A percentile compares a stretch with the other conserved stretches of the same genome.
phyloP scores from a whole-genome alignment of 1,140 invertebrate species.

The Ceratosolen fusciceps region DNA sequence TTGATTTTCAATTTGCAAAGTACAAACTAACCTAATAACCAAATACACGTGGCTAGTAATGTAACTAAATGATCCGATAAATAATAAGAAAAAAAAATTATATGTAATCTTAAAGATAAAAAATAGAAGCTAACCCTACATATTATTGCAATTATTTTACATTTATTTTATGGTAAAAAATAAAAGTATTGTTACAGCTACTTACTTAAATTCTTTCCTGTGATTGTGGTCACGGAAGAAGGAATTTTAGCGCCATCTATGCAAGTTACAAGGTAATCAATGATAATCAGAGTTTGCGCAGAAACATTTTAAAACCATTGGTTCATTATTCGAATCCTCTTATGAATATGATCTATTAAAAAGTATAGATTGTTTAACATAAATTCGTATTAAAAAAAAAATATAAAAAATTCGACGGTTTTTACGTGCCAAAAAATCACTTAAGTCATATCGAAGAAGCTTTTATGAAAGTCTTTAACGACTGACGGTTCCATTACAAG shows the following conservation, averaged over 20 bases:
- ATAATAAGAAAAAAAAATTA: conserved; percentile 1
- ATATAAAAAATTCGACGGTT: no score
- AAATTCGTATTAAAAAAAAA: no score
- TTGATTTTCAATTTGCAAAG: neutral
- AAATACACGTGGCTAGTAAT: neutral
- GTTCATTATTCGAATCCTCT: neutral
- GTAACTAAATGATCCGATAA: neutral
- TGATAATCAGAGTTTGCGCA: neutral
- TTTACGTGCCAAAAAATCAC: no score
- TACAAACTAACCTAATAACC: conserved; percentile 16
- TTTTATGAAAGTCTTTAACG: no score
- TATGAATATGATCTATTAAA: no score
- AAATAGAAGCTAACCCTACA: neutral
- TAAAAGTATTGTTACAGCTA: conserved; percentile 19
- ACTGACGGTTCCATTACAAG: no score
- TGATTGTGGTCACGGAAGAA: conserved; percentile 53
- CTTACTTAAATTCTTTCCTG: conserved; percentile 56
- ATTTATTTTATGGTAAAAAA: conserved; percentile 2
- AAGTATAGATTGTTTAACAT: no score
- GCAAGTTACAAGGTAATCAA: neutral
- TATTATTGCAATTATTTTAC: neutral
- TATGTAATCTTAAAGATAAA: conserved; percentile 17
- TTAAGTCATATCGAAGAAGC: no score
- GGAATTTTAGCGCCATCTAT: conserved; percentile 31
- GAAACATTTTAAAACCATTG: neutral